Evolutionary conservation across 2,797 vertebrate genomes (phyloP), one percentile per base, ranked within the genome.

Genomic region (Melanogrammus aeglefinus): DNA sequence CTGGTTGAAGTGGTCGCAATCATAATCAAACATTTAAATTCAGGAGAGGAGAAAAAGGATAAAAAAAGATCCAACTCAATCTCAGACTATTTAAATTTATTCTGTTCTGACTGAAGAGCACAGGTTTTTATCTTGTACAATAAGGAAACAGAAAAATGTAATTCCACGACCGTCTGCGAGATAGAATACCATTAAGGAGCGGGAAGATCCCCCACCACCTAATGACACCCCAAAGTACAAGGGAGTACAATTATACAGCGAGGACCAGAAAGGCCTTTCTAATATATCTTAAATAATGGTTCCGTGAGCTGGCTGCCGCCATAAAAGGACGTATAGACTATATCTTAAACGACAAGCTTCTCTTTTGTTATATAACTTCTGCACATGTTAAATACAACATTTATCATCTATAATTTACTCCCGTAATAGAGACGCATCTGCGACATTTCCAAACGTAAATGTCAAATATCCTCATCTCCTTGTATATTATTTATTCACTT

Each of bases 11-110:
- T 27, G 63, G 63, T 7, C 63, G 24, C 63, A 69, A 69, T 69
- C 63, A 27, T 27, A 69, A 69, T 69, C 63, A 69, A 69, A 63
- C 57, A 63, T 63, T 63, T 63, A 24, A 63, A 63, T 63, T 63
- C 21, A 63, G 21, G n/a, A 63, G 57, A n/a, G 16, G 16, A 12
- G 6, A 27, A 69, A 69, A 69, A 27, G 63, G 7, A 24, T 3
- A 9, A 69, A 69, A 69, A 69, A 27, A 69, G 24, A 69, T n/a
- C 21, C 57, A 24, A 27, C n/a, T 12, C 2, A 0, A 63, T 63
- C 57, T 63, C n/a, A 63, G n/a, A 63, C 21, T 1, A 63, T n/a
- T 63, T n/a, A 7, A 24, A 63, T 63, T 24, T 63, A n/a, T 63
- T 63, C 57, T 24, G 21, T 63, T 63, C 57, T 24, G 21, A 69